Evolutionary conservation across 2,113 vertebrate genomes (phyloP).

Genomic region (Gymnarchus niloticus): DNA sequence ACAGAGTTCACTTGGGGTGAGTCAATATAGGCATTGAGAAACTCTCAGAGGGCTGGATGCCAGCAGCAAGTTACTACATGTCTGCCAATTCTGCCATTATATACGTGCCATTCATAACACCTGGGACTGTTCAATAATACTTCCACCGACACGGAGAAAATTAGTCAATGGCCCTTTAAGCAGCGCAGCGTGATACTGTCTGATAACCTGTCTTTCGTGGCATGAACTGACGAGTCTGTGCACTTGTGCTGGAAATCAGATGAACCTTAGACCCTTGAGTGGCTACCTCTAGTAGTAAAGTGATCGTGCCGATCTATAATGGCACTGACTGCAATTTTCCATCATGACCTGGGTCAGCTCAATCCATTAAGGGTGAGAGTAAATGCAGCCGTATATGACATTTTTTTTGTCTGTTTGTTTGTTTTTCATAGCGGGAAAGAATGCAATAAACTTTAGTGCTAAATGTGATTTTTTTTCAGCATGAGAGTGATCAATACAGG

Average conservation of each 20-base stretch:
- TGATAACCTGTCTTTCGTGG: background rate
- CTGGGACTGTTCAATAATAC: background rate
- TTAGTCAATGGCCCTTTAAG: background rate
- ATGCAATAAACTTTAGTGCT: background rate
- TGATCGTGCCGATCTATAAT: background rate
- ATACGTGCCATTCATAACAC: background rate
- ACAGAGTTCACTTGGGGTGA: background rate
- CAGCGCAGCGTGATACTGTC: background rate
- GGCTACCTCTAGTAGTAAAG: background rate
- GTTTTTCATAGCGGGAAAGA: background rate
- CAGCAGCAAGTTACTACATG: background rate
- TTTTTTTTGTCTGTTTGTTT: background rate
- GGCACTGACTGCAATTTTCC: background rate
- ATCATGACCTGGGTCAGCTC: slow-evolving; percentile 3
- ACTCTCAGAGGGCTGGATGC: background rate
- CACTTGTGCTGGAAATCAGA: slow-evolving; percentile 1
- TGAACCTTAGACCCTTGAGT: background rate
- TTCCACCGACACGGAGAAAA: background rate
- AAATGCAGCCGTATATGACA: background rate
- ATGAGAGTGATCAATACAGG: background rate
- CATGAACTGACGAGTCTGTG: background rate
- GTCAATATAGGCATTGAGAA: background rate
- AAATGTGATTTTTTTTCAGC: background rate
- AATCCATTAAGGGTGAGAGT: background rate
- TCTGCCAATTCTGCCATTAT: background rate